phyloP scores from a whole-genome alignment of 2,113 vertebrate species.

The Plectropomus leopardus region DNA sequence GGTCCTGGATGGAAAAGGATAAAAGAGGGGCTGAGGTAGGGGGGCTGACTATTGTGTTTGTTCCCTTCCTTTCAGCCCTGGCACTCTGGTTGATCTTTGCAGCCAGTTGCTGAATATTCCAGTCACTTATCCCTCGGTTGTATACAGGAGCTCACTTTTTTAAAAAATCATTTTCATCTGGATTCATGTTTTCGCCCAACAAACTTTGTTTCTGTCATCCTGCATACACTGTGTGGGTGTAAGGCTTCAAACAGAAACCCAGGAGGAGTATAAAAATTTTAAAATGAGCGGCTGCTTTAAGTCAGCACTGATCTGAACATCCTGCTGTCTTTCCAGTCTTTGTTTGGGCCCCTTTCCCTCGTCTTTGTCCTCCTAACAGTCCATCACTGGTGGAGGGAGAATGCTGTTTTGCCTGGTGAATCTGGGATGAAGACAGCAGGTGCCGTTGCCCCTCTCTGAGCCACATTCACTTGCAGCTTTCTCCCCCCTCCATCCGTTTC shows the following conservation, averaged over 20 bases:
- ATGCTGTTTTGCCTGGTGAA: slow-evolving; percentile 65
- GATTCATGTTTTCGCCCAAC: not conserved
- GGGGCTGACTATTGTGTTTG: slow-evolving; percentile 80
- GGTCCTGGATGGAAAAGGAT: slow-evolving; percentile 81
- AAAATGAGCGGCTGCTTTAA: not conserved
- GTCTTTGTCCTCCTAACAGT: slow-evolving; percentile 64
- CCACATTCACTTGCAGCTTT: slow-evolving; percentile 68
- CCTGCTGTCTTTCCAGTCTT: slow-evolving; percentile 44
- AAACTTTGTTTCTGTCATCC: slow-evolving; percentile 20
- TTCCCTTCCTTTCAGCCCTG: slow-evolving; percentile 80
- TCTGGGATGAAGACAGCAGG: slow-evolving; percentile 80
- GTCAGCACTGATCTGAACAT: slow-evolving; percentile 40
- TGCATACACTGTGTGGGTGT: not conserved
- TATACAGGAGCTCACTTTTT: slow-evolving; percentile 23
- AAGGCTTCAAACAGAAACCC: not conserved
- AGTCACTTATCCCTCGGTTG: slow-evolving; percentile 55
- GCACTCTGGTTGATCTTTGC: slow-evolving; percentile 78
- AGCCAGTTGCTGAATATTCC: slow-evolving; percentile 77
- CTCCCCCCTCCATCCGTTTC: slow-evolving; percentile 57
- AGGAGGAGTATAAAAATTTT: not conserved
- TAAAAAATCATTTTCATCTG: not conserved
- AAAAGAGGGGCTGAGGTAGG: slow-evolving; percentile 78
- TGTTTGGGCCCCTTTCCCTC: slow-evolving; percentile 49
- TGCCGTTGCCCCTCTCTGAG: slow-evolving; percentile 72
- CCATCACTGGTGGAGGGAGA: slow-evolving; percentile 58